A percentile compares a stretch with the other conserved stretches of the same genome.
phyloP scores from a whole-genome alignment of 2,113 vertebrate species.

The Oenanthe oenanthe region DNA sequence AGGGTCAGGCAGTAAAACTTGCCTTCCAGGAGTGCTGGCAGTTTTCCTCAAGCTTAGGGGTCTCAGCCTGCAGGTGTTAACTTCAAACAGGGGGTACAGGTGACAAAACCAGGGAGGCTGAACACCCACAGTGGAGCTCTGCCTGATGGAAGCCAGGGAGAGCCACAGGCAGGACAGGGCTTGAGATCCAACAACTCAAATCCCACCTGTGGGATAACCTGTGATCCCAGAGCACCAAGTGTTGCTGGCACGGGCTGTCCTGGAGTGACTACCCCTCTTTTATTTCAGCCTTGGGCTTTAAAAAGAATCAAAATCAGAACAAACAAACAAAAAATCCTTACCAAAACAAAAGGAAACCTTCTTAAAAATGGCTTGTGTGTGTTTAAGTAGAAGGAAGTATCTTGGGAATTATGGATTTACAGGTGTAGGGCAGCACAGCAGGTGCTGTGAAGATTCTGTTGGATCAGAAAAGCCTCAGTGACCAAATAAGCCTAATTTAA shows the following conservation, averaged over 20 bases:
- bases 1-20: neutral
- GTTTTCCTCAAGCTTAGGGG: neutral
- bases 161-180: neutral
- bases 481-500: neutral
- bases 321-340: neutral
- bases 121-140: rapidly evolving
- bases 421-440: neutral
- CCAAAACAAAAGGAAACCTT: neutral
- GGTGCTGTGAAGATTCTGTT: neutral
- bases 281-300: neutral
- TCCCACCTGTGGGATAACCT: neutral
- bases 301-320: neutral
- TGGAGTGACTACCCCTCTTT: neutral
- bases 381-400: neutral
- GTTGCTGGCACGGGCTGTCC: neutral
- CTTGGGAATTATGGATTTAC: neutral
- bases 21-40: neutral
- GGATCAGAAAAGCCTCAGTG: neutral
- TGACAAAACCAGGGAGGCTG: rapidly evolving
- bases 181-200: rapidly evolving
- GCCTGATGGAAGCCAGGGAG: neutral
- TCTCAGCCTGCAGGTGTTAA: neutral
- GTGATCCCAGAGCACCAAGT: neutral
- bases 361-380: neutral
- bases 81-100: rapidly evolving